Percentiles rank a stretch among this genome's conserved stretches.
These are phyloP conservation scores for Spinibarbus caldwelli DNA, from an alignment of 2,797 vertebrate species.

Conservation along the genomic window DNA sequence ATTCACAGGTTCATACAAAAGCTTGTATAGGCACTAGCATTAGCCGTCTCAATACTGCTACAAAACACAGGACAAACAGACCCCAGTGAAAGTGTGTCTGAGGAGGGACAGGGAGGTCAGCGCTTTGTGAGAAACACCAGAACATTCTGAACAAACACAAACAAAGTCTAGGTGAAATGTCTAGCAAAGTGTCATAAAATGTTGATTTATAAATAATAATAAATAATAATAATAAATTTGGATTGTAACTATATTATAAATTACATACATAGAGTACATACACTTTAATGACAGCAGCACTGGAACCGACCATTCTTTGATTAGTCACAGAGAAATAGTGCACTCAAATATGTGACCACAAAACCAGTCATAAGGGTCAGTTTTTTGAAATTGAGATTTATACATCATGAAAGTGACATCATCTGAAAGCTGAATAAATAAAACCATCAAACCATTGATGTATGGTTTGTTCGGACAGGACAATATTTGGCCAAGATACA, in stretches of 20 bases:
- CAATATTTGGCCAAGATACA: no score
- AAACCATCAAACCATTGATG: no score
- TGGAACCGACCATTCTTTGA: background rate
- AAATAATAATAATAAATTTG: no score
- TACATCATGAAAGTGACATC: no score
- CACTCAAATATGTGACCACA: no score
- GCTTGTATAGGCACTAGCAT: slow-evolving; percentile 36
- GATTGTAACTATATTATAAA: background rate
- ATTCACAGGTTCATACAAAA: slow-evolving; percentile 43
- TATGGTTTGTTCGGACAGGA: no score
- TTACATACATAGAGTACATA: background rate
- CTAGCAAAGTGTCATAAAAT: background rate
- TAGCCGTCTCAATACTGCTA: slow-evolving; percentile 4
- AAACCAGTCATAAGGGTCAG: no score
- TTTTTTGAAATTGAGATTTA: no score
- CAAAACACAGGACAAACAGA: slow-evolving; percentile 15
- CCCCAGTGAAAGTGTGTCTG: background rate
- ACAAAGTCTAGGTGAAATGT: background rate
- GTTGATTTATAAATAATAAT: background rate
- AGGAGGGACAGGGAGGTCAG: background rate
- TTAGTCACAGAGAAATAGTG: no score
- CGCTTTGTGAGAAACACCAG: background rate
- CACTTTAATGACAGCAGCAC: background rate
- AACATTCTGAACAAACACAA: background rate
- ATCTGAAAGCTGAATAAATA: no score